A percentile compares a stretch with the other conserved stretches of the same genome.
These are phyloP conservation scores for Phalanger gymnotis DNA, from an alignment of 2,797 vertebrate genomes.

Conservation along the genomic window DNA sequence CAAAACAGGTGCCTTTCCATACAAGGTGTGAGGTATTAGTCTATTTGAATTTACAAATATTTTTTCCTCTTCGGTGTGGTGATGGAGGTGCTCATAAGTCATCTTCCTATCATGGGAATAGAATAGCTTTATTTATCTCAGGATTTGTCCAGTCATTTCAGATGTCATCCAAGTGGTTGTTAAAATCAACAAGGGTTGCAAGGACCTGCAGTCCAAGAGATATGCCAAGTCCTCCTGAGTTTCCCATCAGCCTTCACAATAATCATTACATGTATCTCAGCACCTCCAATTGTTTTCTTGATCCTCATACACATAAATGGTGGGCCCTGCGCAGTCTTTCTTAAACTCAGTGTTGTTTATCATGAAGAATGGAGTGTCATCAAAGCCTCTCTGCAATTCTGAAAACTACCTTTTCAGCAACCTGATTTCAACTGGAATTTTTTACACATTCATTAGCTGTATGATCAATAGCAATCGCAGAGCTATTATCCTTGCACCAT, in stretches of 20 bases:
- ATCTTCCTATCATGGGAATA: constrained; percentile 93
- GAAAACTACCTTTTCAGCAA: constrained; percentile 96
- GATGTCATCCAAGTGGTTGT: constrained; percentile 98
- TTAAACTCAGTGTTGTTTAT: constrained; percentile 95
- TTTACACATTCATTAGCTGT: constrained; percentile 97
- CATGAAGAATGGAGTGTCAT: constrained; percentile 94
- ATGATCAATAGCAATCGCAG: constrained; percentile 96
- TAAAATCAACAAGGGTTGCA: constrained; percentile 95
- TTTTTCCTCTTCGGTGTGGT: constrained; percentile 68
- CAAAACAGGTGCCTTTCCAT: constrained; percentile 71
- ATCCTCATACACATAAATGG: constrained; percentile 94
- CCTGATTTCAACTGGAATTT: constrained; percentile 95
- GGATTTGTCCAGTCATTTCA: constrained; percentile 99
- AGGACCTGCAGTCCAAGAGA: constrained; percentile 93
- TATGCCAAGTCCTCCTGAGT: constrained; percentile 94
- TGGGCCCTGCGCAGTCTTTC: constrained; percentile 92
- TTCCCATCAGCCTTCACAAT: constrained; percentile 96
- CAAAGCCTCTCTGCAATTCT: constrained; percentile 96
- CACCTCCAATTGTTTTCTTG: constrained; percentile 97
- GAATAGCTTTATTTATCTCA: constrained; percentile 96
- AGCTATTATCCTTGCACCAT: constrained; percentile 99
- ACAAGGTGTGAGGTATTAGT: constrained; percentile 48
- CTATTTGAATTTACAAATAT: constrained; percentile 80
- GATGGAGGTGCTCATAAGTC: constrained; percentile 43
- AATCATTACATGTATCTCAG: constrained; percentile 92